phyloP scores from a whole-genome alignment of 2,797 vertebrate species.

The Acrossocheilus wenchowensis region DNA sequence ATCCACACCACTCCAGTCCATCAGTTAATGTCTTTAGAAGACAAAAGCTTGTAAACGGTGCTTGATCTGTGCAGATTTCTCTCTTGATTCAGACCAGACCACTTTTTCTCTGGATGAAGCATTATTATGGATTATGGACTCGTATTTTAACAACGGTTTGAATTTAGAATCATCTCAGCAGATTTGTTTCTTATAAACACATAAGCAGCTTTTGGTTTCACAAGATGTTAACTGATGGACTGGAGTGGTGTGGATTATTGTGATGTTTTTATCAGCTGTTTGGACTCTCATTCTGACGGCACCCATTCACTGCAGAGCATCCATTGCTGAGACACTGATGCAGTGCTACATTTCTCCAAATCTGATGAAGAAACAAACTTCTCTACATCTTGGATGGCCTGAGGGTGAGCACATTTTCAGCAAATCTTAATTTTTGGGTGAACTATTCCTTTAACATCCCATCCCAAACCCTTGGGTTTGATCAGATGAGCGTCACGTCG shows the following conservation, averaged over 20 bases:
- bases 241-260: not conserved
- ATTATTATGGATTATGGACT: too few relatives aligned
- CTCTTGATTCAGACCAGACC: too few relatives aligned
- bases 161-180: not conserved
- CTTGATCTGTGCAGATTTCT: too few relatives aligned
- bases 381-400: not conserved
- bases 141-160: too few relatives aligned
- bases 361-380: not conserved
- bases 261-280: not conserved
- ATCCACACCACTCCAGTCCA: not conserved
- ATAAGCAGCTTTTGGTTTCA: not conserved
- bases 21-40: not conserved
- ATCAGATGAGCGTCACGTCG: slow-evolving; percentile 22
- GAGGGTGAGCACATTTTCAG: not conserved
- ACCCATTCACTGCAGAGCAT: not conserved
- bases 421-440: not conserved
- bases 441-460: not conserved
- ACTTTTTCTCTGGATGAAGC: too few relatives aligned
- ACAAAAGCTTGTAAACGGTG: not conserved
- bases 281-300: not conserved
- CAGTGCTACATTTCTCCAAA: not conserved
- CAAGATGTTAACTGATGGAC: not conserved
- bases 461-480: slow-evolving; percentile 28
- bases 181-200: not conserved
- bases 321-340: not conserved